Evolutionary conservation across 2,888 invertebrate species (phyloP).

Genomic region (Tenthredo amoena): DNA sequence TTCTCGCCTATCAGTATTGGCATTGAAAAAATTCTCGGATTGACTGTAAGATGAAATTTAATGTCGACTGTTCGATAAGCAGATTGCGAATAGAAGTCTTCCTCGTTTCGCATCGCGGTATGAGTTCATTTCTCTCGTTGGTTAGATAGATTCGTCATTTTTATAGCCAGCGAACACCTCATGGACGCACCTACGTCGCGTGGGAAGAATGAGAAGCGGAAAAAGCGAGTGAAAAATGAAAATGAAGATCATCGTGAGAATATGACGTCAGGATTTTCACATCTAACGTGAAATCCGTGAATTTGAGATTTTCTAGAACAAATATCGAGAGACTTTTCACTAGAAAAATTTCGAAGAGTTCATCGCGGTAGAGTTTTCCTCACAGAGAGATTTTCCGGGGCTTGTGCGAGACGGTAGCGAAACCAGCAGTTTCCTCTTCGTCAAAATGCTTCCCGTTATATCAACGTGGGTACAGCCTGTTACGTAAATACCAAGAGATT

Average conservation of each 20-base stretch:
- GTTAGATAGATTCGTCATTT: neutral
- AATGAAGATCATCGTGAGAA: neutral
- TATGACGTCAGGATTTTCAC: neutral
- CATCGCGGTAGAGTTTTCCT: too few relatives aligned
- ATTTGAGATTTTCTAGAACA: too few relatives aligned
- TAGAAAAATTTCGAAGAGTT: too few relatives aligned
- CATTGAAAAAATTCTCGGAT: neutral
- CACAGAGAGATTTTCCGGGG: neutral
- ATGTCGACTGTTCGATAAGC: neutral
- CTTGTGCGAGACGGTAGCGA: neutral
- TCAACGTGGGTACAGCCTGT: neutral
- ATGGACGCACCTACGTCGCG: neutral
- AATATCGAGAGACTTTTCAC: too few relatives aligned
- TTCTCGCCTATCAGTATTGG: neutral
- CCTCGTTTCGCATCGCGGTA: neutral
- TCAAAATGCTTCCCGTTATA: slow-evolving; percentile 1
- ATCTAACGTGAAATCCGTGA: neutral
- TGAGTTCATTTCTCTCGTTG: neutral
- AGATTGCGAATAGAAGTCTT: neutral
- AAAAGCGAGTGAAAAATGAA: neutral
- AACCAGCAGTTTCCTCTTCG: neutral
- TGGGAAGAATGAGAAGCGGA: neutral
- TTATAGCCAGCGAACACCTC: neutral
- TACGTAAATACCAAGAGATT: neutral
- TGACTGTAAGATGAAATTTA: neutral